Evolutionary conservation across 2,888 invertebrate genomes (phyloP).

Genomic region (Pachycephus smyrnensis): DNA sequence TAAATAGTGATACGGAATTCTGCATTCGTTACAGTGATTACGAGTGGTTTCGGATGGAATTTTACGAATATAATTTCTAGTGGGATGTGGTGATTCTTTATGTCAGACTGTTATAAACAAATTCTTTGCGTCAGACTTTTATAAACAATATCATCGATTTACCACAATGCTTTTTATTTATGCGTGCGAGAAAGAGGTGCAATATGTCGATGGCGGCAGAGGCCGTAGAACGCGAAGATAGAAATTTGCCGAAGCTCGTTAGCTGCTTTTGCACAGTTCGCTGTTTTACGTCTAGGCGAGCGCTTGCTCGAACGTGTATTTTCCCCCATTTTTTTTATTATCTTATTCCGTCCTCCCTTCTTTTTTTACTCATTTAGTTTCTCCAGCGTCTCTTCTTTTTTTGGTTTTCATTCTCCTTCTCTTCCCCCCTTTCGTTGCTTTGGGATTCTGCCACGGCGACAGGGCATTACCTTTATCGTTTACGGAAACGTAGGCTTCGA

Average conservation of each 20-base stretch:
- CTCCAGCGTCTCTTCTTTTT: not conserved
- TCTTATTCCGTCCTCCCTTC: not conserved
- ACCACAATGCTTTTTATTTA: not conserved
- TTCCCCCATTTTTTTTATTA: not conserved
- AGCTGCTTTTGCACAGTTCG: not conserved
- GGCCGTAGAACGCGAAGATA: not conserved
- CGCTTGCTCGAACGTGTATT: not conserved
- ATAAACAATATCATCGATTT: not conserved
- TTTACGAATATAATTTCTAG: not conserved
- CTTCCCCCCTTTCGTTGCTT: not conserved
- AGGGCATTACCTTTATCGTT: not conserved
- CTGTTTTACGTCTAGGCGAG: not conserved
- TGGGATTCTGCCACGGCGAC: slow-evolving; percentile 1
- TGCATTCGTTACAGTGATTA: not conserved
- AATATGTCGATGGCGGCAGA: not conserved
- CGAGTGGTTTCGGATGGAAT: not conserved
- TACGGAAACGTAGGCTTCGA: not conserved
- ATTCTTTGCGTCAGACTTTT: not conserved
- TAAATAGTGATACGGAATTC: not conserved
- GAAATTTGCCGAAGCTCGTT: not conserved
- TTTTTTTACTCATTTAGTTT: not conserved
- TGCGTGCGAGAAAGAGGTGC: not conserved
- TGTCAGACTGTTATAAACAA: too few relatives aligned
- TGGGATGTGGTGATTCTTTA: not conserved
- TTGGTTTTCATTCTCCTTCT: not conserved